These are phyloP conservation scores for Pangasius krempfi DNA, from an alignment of 2,797 vertebrate genomes.

Conservation along the genomic window DNA sequence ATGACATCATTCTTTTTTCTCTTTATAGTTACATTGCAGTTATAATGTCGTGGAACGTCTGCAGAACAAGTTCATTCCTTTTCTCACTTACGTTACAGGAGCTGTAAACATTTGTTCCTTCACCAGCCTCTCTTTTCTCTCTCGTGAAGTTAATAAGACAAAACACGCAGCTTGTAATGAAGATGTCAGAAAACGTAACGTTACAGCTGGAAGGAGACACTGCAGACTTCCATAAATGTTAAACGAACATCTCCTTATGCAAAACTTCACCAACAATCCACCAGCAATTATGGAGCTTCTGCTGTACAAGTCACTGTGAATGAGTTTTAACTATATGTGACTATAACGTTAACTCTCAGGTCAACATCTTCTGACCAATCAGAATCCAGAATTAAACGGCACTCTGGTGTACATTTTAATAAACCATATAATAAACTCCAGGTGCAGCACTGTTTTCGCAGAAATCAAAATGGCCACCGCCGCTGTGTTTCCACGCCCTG, in stretches of 20 bases:
- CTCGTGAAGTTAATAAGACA: neutral
- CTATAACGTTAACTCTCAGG: neutral
- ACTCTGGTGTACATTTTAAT: neutral
- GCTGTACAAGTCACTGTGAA: no score
- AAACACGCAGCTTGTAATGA: neutral
- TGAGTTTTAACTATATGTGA: neutral
- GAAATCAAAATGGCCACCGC: slow-evolving; percentile 44
- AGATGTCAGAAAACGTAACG: neutral
- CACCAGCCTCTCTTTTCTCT: neutral
- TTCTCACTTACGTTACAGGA: neutral
- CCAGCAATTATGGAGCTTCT: neutral
- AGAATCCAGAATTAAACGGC: neutral
- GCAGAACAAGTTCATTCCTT: neutral
- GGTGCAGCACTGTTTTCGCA: neutral
- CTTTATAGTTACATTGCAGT: neutral
- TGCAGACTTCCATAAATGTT: neutral
- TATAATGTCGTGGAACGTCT: neutral
- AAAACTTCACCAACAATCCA: neutral
- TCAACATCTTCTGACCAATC: neutral
- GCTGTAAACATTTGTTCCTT: neutral
- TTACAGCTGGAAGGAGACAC: neutral
- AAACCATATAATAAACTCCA: neutral
- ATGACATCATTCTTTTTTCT: neutral
- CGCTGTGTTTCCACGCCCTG: slow-evolving; percentile 33
- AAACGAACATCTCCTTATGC: neutral